Conservation (phyloP, 1,140 invertebrate species). For the Ostrea edulis region DNA sequence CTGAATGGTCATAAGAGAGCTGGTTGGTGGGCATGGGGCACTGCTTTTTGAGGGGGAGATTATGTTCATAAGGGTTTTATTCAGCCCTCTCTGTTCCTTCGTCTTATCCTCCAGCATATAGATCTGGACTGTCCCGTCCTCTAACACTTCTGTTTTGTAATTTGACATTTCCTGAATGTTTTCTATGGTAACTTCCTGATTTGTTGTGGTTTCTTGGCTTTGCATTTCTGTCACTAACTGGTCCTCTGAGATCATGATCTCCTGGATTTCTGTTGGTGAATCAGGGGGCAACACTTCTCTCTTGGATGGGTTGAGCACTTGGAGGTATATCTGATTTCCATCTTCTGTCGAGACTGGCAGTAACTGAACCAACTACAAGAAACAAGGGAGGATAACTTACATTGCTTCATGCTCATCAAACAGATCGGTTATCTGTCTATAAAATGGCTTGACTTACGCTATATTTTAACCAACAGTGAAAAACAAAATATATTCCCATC, state of each 20-base stretch:
- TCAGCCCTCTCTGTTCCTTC: neutral
- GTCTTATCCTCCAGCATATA: constrained; percentile 40
- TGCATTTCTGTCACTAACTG: neutral
- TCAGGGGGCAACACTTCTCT: neutral
- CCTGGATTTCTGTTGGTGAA: neutral
- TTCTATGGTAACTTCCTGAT: constrained; percentile 54
- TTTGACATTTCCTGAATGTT: constrained; percentile 45
- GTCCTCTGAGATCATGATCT: neutral
- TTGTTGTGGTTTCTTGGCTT: neutral
- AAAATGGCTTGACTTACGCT: too few relatives aligned
- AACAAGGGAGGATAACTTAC: neutral
- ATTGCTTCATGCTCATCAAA: neutral
- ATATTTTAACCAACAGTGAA: too few relatives aligned
- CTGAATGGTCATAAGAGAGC: constrained; percentile 46
- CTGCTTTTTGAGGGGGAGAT: neutral
- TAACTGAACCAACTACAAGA: constrained; percentile 28
- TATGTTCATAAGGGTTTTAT: neutral
- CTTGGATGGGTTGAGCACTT: neutral
- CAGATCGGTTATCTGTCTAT: too few relatives aligned
- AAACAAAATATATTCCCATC: too few relatives aligned
- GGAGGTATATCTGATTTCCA: neutral
- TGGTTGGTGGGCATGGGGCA: neutral
- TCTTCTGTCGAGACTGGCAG: constrained; percentile 2
- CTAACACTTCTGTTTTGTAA: constrained; percentile 46
- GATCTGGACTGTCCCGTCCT: constrained; percentile 53